Base-by-base conservation (phyloP, 2,888 invertebrate genomes). In the Lasiommata megera region DNA sequence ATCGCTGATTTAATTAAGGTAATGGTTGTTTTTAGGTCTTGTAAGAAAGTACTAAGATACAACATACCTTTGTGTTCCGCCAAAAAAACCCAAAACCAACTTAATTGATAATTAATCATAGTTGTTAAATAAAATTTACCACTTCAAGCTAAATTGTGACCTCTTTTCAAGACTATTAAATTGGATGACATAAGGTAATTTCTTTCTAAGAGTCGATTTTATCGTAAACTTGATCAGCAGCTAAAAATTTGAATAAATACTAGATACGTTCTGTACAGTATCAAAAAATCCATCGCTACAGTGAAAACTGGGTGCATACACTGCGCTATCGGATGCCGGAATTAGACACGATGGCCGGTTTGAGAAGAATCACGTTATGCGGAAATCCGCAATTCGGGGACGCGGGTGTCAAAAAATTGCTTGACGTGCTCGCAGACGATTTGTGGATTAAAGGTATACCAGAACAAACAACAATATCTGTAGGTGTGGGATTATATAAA, bases 241-340 rank as follows among this genome's bases (percentile, higher is more conserved):
- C 1, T 18, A 8, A 8, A 7, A n/a, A 43, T 7, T 12, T 43
- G 23, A 23, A 12, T 43, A 28, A 41, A 43, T n/a, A 41, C 3
- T 41, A 11, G 11, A 41, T 34, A 5, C n/a, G 12, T 51, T 29
- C 11, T 16, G 23, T 37, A 16, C 28, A 93, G 88, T 92, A 92
- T 67, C 95, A 95, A 74, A 94, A 94, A 73, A 92, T 94, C 56
- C 91, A 93, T 57, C 92, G 96, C 54, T 96, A 94, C 74, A 94
- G 95, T 65, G 95, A 96, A 73, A 94, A 95, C 61, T 96, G 96
- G 96, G 94, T 95, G 63, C 94, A 94, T 67, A 95, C 96, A 6
- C 77, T 96, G 54, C 92, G 96, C n/a, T 96, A 96, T 74, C 92
- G 94, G 12, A 89, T 94, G 46, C 95, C 96, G 0, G 93, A 95